phyloP scores from a whole-genome alignment of 2,113 vertebrate genomes.

The Centropus bengalensis region DNA sequence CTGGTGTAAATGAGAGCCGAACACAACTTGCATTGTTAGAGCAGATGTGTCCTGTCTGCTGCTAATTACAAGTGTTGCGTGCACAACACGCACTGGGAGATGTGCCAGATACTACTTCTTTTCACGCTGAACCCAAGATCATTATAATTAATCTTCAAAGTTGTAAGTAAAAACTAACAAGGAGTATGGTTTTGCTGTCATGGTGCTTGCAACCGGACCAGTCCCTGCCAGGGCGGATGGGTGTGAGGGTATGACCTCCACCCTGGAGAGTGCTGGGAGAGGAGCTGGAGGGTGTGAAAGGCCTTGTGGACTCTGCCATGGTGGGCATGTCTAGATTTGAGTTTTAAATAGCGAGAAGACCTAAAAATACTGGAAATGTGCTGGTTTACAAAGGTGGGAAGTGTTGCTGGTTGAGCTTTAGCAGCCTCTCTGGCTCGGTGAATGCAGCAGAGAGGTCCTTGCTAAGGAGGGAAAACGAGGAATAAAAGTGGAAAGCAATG shows the following conservation, averaged over 20 bases:
- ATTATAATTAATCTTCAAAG: constrained; percentile 60
- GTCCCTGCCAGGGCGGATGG: neutral
- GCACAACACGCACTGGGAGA: constrained; percentile 30
- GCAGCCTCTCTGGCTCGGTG: neutral
- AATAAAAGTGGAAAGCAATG: neutral
- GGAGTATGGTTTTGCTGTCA: neutral
- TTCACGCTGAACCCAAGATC: constrained; percentile 1
- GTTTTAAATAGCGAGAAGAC: neutral
- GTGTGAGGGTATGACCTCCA: neutral
- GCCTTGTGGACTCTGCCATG: neutral
- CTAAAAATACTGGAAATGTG: neutral
- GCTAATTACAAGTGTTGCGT: neutral
- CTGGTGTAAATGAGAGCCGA: neutral
- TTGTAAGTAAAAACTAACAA: constrained; percentile 13
- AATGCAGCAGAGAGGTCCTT: neutral
- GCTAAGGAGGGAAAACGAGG: neutral
- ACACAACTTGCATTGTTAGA: neutral
- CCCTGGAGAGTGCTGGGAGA: neutral
- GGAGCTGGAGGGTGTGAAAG: neutral
- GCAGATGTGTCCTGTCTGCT: constrained; percentile 55
- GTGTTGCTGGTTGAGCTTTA: constrained; percentile 1
- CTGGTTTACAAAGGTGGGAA: neutral
- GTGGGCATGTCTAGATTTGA: neutral
- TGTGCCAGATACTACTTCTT: constrained; percentile 51
- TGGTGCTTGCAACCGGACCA: accelerated